Evolutionary conservation across 35 echinoderm and acorn worm genomes (phyloP), one percentile per base, ranked within the genome.

Genomic region (Holothuria glaberrima): DNA sequence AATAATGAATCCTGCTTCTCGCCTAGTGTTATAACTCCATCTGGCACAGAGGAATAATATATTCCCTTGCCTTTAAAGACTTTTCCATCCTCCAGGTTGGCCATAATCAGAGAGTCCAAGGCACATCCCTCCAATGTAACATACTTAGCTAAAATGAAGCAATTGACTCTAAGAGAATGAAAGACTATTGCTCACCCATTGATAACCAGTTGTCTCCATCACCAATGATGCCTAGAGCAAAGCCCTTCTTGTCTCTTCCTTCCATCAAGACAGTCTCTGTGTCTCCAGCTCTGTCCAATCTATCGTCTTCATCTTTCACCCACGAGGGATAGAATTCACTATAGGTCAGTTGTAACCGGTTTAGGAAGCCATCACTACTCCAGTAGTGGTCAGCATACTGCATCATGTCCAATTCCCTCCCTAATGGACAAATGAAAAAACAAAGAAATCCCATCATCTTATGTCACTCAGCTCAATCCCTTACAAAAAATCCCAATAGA

Each of bases 361-460:
- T 74, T 4, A 91, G 60, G 62, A 67, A 97, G 31, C 89, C 92
- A 54, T 97, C 95, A 29, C 70, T 91, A 19, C 72, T 85, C 95
- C 95, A 97, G 73, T 91, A 97, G 63, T 97, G 68, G 34, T 91
- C 86, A 27, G 95, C 89, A 35, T 81, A 71, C 26, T 68, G 80
- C n/a, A 90, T 56, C 59, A 95, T 62, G 30, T 88, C 87, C 14
- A 65, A 63, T 48, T 95, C 94, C 19, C 82, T 86, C 9, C 71
- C 94, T 95, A 80, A 64, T 50, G 45, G 19, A 28, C 50, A 54
- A 54, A 54, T 54, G 16, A 54, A 14, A 17, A 2, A 54, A 41
- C 36, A 41, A 41, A n/a, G n/a, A n/a, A n/a, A 41, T 41, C 2
- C 7, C 36, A 41, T 7, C 36, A 41, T 7, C 36, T 4, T 41